Evolutionary conservation across 2,797 vertebrate genomes (phyloP), one percentile per base, ranked within the genome.

Genomic region (Dromococcyx pavoninus): DNA sequence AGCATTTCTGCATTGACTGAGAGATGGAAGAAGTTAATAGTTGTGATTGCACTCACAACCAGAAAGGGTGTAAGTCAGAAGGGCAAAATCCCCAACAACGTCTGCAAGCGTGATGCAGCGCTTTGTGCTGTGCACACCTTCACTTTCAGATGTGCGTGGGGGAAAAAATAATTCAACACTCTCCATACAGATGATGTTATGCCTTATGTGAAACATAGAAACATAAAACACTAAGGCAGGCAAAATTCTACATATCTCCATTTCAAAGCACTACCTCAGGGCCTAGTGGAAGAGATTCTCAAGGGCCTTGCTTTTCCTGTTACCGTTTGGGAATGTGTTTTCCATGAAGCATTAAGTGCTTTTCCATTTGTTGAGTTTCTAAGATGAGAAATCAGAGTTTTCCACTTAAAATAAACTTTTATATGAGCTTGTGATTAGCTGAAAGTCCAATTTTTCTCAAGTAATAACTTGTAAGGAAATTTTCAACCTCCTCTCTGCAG

Each of bases 121-220:
- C 21, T 58, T 71, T 65, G n/a, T 65, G 25, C 54, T 60, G 30
- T 35, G 48, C 37, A 32, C 9, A 28, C 17, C 14, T 56, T 54
- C 43, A 4, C 17, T 78, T 54, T 72, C 54, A 41, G 48, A 48
- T 0, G 0, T 12, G 19, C 1, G 1, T 5, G 37, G 11, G 35
- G 21, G 32, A 27, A 79, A 79, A 76, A 91, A 35, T 6, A n/a
- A 53, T 76, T 77, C 39, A 53, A 2, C 27, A 1, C n/a, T 80
- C 94, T 30, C 65, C 54, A 18, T 58, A 9, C 10, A 77, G 56
- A 43, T 72, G 39, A 35, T 32, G 27, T 10, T 60, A 12, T 54
- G 19, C 17, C 14, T 21, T 77, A 2, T 41, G 24, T 37, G 53
- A 64, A 82, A 71, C 18, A 48, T 0, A 65, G 51, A 82, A 85